phyloP scores from a whole-genome alignment of 2,888 invertebrate genomes.

The Acanthosoma haemorrhoidale region DNA sequence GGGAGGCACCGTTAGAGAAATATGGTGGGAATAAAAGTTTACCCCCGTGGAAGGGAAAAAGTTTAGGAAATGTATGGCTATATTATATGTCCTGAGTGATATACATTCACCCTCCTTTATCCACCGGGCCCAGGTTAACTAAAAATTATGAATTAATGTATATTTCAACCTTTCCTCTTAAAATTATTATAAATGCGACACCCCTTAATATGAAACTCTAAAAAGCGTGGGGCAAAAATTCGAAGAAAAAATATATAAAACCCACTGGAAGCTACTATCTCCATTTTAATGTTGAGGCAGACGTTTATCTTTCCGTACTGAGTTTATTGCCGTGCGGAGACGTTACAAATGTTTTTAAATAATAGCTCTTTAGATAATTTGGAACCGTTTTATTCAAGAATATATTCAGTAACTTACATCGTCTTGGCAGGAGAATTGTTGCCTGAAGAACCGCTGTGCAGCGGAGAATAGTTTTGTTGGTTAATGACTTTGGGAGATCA shows the following conservation, averaged over 20 bases:
- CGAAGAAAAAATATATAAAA: background rate
- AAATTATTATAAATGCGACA: conserved; percentile 26
- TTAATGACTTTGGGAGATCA: too few relatives aligned
- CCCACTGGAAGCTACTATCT: background rate
- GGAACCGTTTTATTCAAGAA: too few relatives aligned
- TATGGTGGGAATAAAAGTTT: conserved; percentile 30
- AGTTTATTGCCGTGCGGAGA: background rate
- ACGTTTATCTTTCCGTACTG: background rate
- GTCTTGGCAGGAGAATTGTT: too few relatives aligned
- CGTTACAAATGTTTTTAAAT: too few relatives aligned
- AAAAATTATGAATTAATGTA: conserved; percentile 28
- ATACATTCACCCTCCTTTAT: conserved; percentile 32
- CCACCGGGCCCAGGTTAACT: conserved; percentile 19
- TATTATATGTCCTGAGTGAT: conserved; percentile 39
- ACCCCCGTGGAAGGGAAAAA: conserved; percentile 32
- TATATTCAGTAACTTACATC: too few relatives aligned
- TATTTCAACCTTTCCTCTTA: conserved; percentile 12
- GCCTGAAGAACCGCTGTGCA: too few relatives aligned
- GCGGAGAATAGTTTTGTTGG: too few relatives aligned
- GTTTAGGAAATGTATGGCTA: conserved; percentile 38
- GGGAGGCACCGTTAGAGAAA: conserved; percentile 29
- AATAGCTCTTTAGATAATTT: too few relatives aligned
- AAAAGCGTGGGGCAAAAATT: background rate
- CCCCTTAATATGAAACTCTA: conserved; percentile 15
- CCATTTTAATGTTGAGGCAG: background rate